These are phyloP conservation scores for Tenthredo notha DNA, from an alignment of 2,888 invertebrate species.

Conservation along the genomic window DNA sequence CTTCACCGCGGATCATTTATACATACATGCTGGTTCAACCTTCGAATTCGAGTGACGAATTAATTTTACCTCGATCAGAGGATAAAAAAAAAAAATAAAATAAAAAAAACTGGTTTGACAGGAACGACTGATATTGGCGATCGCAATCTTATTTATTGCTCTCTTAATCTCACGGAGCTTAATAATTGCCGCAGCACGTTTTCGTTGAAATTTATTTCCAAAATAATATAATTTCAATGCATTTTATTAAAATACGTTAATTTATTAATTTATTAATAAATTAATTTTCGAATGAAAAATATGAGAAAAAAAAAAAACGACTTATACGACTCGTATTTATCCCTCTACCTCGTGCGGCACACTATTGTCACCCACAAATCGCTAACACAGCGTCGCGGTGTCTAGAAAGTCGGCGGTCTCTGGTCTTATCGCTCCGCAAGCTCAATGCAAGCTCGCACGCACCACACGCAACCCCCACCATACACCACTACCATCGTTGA, in stretches of 20 bases:
- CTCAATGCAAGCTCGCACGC: constrained; percentile 17
- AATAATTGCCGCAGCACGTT: background rate
- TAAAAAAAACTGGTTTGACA: constrained; percentile 9
- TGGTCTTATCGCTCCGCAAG: constrained; percentile 14
- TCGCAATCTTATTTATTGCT: background rate
- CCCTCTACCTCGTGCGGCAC: background rate
- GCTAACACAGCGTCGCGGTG: constrained; percentile 38
- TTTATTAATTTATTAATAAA: background rate
- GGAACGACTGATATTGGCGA: constrained; percentile 5
- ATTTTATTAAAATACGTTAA: too few species aligned
- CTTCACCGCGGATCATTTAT: background rate
- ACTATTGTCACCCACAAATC: background rate
- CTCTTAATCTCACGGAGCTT: background rate
- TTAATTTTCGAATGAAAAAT: background rate
- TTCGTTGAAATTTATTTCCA: background rate
- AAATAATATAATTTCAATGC: too few species aligned
- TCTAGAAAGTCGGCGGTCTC: constrained; percentile 20
- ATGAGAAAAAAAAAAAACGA: background rate
- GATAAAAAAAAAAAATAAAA: background rate
- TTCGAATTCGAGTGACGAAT: constrained; percentile 16
- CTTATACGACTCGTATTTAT: background rate
- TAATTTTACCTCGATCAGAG: background rate
- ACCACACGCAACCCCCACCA: constrained; percentile 1
- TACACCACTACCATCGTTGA: background rate
- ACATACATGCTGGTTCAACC: background rate